phyloP scores from a whole-genome alignment of 1,140 invertebrate genomes.

The Thalassaphorura encarpata region DNA sequence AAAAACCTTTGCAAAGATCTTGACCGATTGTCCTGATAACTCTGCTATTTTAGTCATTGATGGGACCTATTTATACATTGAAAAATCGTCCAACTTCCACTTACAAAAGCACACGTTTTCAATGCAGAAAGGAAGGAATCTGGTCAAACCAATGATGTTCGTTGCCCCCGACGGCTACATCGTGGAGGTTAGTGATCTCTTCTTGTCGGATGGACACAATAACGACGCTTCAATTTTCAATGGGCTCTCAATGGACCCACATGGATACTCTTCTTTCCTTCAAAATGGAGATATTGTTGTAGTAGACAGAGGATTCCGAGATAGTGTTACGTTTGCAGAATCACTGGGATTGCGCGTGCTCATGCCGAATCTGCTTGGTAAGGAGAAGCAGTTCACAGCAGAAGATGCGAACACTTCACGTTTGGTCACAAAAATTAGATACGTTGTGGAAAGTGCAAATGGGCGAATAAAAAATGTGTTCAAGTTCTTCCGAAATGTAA shows the following conservation, averaged over 20 bases:
- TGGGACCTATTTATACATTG: conserved; percentile 14
- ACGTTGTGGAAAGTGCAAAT: conserved; percentile 38
- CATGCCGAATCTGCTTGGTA: conserved; percentile 35
- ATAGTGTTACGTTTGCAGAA: background rate
- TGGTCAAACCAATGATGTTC: conserved; percentile 2
- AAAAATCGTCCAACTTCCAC: background rate
- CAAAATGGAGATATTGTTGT: conserved; percentile 1
- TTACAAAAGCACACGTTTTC: background rate
- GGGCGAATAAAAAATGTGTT: conserved; percentile 27
- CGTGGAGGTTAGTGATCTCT: background rate
- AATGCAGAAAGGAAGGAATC: conserved; percentile 2
- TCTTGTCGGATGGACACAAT: background rate
- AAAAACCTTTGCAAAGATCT: background rate
- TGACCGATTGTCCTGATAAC: background rate
- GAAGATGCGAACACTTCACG: conserved; percentile 35
- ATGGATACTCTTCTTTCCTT: conserved; percentile 4
- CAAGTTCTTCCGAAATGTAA: conserved; percentile 4
- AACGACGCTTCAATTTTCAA: conserved; percentile 12
- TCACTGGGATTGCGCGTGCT: background rate
- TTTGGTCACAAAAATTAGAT: conserved; percentile 36
- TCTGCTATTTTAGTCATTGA: background rate
- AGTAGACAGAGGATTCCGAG: conserved; percentile 10
- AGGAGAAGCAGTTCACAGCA: conserved; percentile 31
- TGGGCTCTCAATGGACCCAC: background rate
- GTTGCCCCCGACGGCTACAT: conserved; percentile 11